Base-by-base conservation (phyloP, 2,113 vertebrate species). In the Mastomys coucha region DNA sequence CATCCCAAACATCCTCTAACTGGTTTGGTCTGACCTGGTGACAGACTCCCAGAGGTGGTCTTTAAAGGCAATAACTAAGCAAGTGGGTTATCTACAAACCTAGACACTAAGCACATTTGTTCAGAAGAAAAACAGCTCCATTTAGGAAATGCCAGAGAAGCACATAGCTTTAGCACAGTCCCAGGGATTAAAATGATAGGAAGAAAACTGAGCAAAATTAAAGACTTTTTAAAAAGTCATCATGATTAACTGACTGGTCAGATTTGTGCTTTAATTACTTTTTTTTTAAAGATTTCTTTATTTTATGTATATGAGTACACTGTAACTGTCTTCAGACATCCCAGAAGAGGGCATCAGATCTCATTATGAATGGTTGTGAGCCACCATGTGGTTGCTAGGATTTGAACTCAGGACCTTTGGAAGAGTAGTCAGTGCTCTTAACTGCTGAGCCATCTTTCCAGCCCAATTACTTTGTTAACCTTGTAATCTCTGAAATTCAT, bases 81-180 rank as follows among this genome's bases (percentile, higher is more conserved):
- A 24, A 70, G 26, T 26, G 24, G 73, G 73, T 80, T 63, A 70
- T 45, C 22, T 75, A 39, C 10, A 80, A 91, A 51, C 80, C 49
- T n/a, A 63, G 63, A 49, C 76, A 81, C 26, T 17, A 89, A 60
- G 51, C 51, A 81, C 65, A 81, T 92, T 88, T 97, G 76, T 53
- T 96, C 89, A 60, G 56, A n/a, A 86, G n/a, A 45, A 75, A 69
- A 93, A 92, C 77, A 97, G 87, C 92, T 87, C 69, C 58, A 93
- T 97, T 96, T 85, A 91, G 97, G 78, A 93, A 45, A 76, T 81
- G 95, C 93, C 78, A 95, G 88, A 91, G 81, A 91, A 26, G 24
- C 80, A 70, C 75, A 70, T 42, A 88, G 87, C 85, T 96, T 87
- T 94, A 88, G 85, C 94, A 96, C 90, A 88, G 84, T 63, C 65